Conservation (phyloP, 2,113 vertebrate species). For the Thamnophis sirtalis region DNA sequence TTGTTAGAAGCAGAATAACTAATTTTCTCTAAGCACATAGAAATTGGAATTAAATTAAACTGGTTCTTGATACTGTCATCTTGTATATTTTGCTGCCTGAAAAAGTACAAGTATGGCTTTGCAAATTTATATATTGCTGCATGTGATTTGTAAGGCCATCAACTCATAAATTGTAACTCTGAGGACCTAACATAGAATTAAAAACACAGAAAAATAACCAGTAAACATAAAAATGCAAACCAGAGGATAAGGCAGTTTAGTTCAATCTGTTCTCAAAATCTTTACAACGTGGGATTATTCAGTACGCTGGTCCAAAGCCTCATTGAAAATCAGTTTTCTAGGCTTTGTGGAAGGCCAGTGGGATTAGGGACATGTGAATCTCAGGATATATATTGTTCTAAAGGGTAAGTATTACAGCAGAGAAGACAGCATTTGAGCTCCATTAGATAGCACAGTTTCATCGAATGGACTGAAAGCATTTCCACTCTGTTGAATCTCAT, state of each 20-base stretch:
- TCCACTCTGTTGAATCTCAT: not conserved
- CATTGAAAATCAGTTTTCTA: not conserved
- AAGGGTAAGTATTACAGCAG: not conserved
- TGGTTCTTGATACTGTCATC: not conserved
- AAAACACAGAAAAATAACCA: not conserved
- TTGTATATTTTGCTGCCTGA: not conserved
- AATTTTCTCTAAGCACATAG: not conserved
- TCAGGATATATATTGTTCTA: not conserved
- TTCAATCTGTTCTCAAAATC: not conserved
- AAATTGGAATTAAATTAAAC: not conserved
- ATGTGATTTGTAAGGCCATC: not conserved
- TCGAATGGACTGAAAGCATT: not conserved
- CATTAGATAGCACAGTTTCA: not conserved
- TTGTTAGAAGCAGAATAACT: not conserved
- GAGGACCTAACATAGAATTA: not conserved
- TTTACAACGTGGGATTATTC: not conserved
- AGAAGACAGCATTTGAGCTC: not conserved
- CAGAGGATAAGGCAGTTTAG: not conserved
- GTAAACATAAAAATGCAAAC: not conserved
- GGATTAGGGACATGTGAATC: not conserved
- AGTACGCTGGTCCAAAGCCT: not conserved
- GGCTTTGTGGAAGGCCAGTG: not conserved
- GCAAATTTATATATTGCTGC: not conserved
- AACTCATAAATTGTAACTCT: not conserved
- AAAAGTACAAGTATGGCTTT: not conserved